Percentiles rank a stretch among this genome's conserved stretches.
Evolutionary conservation across 2,113 vertebrate genomes (phyloP).

Genomic region (Sarotherodon lohbergeri): DNA sequence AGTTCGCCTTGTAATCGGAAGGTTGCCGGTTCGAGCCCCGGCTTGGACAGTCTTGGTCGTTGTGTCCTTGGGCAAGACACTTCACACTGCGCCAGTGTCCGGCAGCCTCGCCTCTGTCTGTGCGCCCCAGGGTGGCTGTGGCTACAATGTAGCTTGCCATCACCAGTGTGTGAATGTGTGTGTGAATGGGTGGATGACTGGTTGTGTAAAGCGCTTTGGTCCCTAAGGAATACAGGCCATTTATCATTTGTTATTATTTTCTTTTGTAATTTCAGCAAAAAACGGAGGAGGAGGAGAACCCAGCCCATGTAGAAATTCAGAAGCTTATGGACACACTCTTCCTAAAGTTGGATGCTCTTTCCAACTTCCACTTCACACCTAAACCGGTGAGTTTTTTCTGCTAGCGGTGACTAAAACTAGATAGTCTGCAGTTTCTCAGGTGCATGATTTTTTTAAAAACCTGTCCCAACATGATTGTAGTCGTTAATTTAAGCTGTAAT

Average conservation of each 20-base stretch:
- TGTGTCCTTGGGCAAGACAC: too few species aligned
- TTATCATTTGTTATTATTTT: not conserved
- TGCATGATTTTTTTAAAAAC: not conserved
- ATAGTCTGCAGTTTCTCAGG: not conserved
- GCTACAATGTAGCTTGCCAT: too few species aligned
- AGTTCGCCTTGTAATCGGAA: too few species aligned
- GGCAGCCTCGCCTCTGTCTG: too few species aligned
- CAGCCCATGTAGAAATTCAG: slow-evolving; percentile 88
- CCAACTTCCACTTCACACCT: slow-evolving; percentile 95
- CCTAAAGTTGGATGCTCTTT: slow-evolving; percentile 90
- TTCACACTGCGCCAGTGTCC: too few species aligned
- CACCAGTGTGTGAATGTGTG: too few species aligned
- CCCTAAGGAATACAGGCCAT: too few species aligned
- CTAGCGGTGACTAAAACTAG: not conserved
- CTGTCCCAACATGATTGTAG: not conserved
- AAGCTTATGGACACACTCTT: slow-evolving; percentile 93
- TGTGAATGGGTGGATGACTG: too few species aligned
- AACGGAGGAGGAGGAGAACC: slow-evolving; percentile 84
- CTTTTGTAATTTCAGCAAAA: slow-evolving; percentile 75
- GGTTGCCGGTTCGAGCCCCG: too few species aligned
- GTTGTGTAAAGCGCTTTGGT: too few species aligned
- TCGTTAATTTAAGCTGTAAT: not conserved
- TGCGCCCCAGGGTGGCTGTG: too few species aligned
- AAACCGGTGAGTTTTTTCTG: slow-evolving; percentile 81
- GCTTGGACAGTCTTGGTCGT: too few species aligned